Evolutionary conservation across 2,888 invertebrate species (phyloP), one percentile per base, ranked within the genome.

Genomic region (Acanthosepion pharaonis): DNA sequence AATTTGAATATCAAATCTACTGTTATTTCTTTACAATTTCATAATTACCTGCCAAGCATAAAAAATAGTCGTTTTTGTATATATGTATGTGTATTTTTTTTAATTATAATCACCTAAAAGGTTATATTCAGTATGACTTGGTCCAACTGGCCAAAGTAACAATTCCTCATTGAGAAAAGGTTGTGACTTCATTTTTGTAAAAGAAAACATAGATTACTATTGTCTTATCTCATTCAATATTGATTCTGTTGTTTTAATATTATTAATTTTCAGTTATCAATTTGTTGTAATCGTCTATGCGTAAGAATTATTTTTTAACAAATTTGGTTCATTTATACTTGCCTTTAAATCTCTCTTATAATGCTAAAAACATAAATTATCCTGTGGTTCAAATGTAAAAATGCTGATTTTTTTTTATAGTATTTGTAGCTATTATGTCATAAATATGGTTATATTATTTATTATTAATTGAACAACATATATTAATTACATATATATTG

Each of bases 101-200:
- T 78, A n/a, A 5, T n/a, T 15, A n/a, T 15, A 33, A 92, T 92
- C 0, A 92, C 23, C 28, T 49, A 49, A 49, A 48, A 49, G 25
- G 20, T 49, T 49, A 33, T 92, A 25, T 92, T 28, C 25, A 92
- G 28, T 92, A 5, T 49, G 78, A 33, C n/a, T n/a, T 78, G n/a
- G 78, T 78, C 33, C 15, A 11, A n/a, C 18, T n/a, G 11, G 0
- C 11, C n/a, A 11, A 78, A 78, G n/a, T 78, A 78, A 78, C 78
- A 78, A 78, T 78, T 78, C 78, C 78, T 78, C 78, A 78, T 78
- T 78, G 78, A 78, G 78, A 78, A 78, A 78, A 78, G 78, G 78
- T 78, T 78, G 78, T 78, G 78, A 78, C 78, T 78, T 78, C 78
- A 78, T 78, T 33, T n/a, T n/a, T 78, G n/a, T 78, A 33, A n/a